Conservation (phyloP, 2,888 invertebrate species). For the Eupithecia exiguata region DNA sequence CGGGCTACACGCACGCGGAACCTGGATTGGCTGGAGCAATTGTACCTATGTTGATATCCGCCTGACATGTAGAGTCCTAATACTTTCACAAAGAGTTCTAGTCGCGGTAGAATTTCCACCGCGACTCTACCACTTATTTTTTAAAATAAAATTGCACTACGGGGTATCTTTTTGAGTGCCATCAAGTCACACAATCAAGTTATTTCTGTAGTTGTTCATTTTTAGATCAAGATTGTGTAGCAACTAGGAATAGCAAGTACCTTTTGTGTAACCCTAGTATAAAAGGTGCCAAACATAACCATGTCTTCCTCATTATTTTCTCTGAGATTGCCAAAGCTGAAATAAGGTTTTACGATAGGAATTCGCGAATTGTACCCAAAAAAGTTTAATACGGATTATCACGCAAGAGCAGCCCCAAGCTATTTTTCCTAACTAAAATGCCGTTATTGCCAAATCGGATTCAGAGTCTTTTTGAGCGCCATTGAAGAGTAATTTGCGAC, state of each 20-base stretch:
- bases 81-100: not conserved
- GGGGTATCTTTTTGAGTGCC: not conserved
- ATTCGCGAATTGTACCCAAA: conserved; percentile 42
- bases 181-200: not conserved
- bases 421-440: conserved; percentile 39
- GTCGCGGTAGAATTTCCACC: too few relatives aligned
- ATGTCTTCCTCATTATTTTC: conserved; percentile 26
- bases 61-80: not conserved
- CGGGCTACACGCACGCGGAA: too few relatives aligned
- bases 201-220: not conserved
- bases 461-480: conserved; percentile 30
- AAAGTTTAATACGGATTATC: conserved; percentile 48
- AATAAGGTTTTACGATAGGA: conserved; percentile 43
- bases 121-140: not conserved
- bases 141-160: too few relatives aligned
- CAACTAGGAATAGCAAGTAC: not conserved
- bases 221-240: not conserved
- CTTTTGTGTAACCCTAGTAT: not conserved
- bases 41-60: too few relatives aligned
- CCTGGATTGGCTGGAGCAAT: too few relatives aligned
- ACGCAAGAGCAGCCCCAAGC: conserved; percentile 43
- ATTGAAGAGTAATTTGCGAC: conserved; percentile 26
- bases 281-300: conserved; percentile 16
- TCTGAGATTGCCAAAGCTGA: conserved; percentile 40
- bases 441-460: conserved; percentile 36